These are phyloP conservation scores for Gambusia yucatana DNA, from an alignment of 2,797 vertebrate genomes.

Conservation along the genomic window DNA sequence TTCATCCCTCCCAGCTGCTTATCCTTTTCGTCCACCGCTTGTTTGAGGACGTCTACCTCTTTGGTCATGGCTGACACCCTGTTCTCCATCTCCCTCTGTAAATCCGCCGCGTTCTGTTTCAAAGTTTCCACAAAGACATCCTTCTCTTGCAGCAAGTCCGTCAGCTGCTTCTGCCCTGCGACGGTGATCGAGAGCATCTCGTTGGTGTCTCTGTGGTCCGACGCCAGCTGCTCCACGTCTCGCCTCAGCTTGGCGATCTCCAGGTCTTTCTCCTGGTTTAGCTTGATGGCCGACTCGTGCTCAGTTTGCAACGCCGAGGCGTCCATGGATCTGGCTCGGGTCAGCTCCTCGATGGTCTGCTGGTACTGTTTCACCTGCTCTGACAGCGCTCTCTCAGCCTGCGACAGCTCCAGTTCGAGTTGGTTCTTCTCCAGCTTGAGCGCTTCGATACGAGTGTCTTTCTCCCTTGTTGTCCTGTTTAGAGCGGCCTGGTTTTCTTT, in stretches of 20 bases:
- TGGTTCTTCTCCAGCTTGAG: constrained; percentile 87
- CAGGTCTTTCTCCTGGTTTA: constrained; percentile 90
- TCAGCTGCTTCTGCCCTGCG: constrained; percentile 90
- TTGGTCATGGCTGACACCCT: constrained; percentile 64
- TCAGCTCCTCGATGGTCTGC: constrained; percentile 86
- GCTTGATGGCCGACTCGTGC: constrained; percentile 84
- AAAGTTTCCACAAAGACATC: constrained; percentile 86
- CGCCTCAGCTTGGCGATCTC: constrained; percentile 86
- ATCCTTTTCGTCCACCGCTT: constrained; percentile 91
- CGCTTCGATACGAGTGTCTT: constrained; percentile 86
- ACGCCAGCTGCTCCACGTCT: constrained; percentile 83
- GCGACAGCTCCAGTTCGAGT: constrained; percentile 84
- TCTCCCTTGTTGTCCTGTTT: constrained; percentile 83
- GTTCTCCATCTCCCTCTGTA: constrained; percentile 82
- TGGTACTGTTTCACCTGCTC: constrained; percentile 87
- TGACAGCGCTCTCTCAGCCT: constrained; percentile 77
- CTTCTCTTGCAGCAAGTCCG: constrained; percentile 91
- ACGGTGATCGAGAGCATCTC: constrained; percentile 90
- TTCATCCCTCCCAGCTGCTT: constrained; percentile 91
- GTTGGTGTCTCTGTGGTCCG: constrained; percentile 88
- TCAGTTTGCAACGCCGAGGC: constrained; percentile 86
- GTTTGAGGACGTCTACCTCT: constrained; percentile 81
- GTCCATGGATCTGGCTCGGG: constrained; percentile 81
- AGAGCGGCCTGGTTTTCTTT: constrained; percentile 77
- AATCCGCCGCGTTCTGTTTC: constrained; percentile 80